Evolutionary conservation across 2,888 invertebrate genomes (phyloP).

Genomic region (Dorcus hopei): DNA sequence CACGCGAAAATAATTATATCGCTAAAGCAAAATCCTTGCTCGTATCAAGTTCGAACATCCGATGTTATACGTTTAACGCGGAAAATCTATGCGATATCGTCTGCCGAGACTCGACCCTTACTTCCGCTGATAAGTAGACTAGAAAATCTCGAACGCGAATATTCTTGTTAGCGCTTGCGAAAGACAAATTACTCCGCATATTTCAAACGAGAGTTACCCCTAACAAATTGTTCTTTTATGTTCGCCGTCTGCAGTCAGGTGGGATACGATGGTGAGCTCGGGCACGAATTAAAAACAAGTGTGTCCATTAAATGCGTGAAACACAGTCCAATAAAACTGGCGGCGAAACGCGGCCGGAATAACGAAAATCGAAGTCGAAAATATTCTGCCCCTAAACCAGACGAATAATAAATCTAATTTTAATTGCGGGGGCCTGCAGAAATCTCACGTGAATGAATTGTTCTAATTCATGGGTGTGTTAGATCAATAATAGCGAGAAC

Average conservation of each 20-base stretch:
- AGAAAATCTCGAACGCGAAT: conserved; percentile 25
- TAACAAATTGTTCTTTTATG: conserved; percentile 16
- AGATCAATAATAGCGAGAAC: too few species aligned
- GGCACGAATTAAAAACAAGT: conserved; percentile 10
- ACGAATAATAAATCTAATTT: too few species aligned
- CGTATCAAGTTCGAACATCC: too few species aligned
- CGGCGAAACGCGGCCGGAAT: background rate
- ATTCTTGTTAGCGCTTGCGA: conserved; percentile 23
- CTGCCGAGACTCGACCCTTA: conserved; percentile 18
- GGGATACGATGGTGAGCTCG: background rate
- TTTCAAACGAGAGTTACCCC: conserved; percentile 18
- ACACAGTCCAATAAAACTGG: background rate
- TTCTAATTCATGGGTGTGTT: too few species aligned
- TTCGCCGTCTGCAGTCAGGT: conserved; percentile 6
- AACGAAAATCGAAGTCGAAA: background rate
- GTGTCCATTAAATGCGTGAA: background rate
- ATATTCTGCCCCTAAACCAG: too few species aligned
- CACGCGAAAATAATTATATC: too few species aligned
- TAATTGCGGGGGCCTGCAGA: too few species aligned
- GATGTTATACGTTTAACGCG: background rate
- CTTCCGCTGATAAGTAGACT: conserved; percentile 23
- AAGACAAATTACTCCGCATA: conserved; percentile 24
- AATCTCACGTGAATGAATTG: too few species aligned
- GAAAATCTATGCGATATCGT: conserved; percentile 7
- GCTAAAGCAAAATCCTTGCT: too few species aligned